A percentile compares a stretch with the other conserved stretches of the same genome.
Evolutionary conservation across 2,113 vertebrate species (phyloP).

Genomic region (Pavo muticus): DNA sequence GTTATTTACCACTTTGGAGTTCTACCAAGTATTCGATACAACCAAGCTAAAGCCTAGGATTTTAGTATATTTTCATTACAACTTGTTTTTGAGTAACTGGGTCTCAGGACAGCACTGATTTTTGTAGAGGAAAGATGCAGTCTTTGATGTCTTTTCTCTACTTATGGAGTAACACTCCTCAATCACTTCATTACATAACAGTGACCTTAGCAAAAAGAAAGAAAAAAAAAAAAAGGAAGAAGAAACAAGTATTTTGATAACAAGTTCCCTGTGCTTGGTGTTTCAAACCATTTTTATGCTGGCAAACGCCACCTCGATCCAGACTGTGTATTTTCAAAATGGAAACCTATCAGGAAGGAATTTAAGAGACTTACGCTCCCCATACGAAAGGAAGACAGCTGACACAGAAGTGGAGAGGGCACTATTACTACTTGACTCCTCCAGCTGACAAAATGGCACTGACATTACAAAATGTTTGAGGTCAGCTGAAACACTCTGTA

Average conservation of each 20-base stretch:
- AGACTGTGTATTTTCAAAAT: neutral
- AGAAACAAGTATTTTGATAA: constrained; percentile 25
- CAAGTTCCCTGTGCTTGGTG: neutral
- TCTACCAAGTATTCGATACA: constrained; percentile 51
- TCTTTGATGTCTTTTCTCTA: neutral
- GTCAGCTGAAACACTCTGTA: neutral
- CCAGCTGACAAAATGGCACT: neutral
- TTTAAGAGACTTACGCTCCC: neutral
- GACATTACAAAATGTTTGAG: neutral
- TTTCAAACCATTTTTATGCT: neutral
- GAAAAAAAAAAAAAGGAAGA: neutral
- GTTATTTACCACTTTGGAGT: constrained; percentile 55
- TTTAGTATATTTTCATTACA: constrained; percentile 39
- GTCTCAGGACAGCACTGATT: neutral
- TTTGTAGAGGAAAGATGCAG: neutral
- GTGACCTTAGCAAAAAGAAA: neutral
- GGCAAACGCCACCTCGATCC: neutral
- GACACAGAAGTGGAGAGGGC: neutral
- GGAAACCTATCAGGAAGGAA: constrained; percentile 13
- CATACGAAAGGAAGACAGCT: neutral
- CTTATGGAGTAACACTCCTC: neutral
- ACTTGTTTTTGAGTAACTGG: neutral
- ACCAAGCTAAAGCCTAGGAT: constrained; percentile 1
- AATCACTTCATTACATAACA: neutral
- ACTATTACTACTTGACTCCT: neutral